Conservation (phyloP, 2,113 vertebrate species). For the Thalassoma bifasciatum region DNA sequence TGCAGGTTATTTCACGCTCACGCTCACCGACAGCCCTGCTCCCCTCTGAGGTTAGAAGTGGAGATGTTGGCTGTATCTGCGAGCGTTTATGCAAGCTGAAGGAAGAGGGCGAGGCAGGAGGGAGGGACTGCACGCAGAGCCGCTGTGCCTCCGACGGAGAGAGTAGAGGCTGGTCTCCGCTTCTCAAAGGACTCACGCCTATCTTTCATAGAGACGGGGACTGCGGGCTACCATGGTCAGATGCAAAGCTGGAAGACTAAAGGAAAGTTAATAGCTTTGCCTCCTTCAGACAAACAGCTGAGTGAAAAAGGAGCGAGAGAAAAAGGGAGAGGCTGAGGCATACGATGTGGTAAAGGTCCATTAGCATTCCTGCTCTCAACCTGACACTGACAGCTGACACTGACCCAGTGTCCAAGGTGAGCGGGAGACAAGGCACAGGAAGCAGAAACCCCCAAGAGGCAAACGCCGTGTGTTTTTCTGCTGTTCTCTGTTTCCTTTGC, state of each 20-base stretch:
- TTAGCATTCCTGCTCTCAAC: conserved; percentile 73
- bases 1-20: conserved; percentile 33
- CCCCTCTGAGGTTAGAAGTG: conserved; percentile 52
- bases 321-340: conserved; percentile 17
- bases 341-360: conserved; percentile 55
- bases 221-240: conserved; percentile 48
- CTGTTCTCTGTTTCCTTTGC: conserved; percentile 73
- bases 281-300: conserved; percentile 45
- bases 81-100: conserved; percentile 45
- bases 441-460: conserved; percentile 66
- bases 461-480: conserved; percentile 49
- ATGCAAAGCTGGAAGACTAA: conserved; percentile 44
- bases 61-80: conserved; percentile 46
- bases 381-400: conserved; percentile 78
- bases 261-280: conserved; percentile 65
- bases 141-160: conserved; percentile 52
- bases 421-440: conserved; percentile 71
- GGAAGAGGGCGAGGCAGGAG: conserved; percentile 32
- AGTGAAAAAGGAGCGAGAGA: conserved; percentile 22
- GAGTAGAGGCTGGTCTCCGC: conserved; percentile 29
- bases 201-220: conserved; percentile 54
- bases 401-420: conserved; percentile 75
- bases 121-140: conserved; percentile 42
- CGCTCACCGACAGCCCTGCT: conserved; percentile 37
- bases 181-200: conserved; percentile 61